These are phyloP conservation scores for Chroicocephalus ridibundus DNA, from an alignment of 2,113 vertebrate genomes.

Conservation along the genomic window DNA sequence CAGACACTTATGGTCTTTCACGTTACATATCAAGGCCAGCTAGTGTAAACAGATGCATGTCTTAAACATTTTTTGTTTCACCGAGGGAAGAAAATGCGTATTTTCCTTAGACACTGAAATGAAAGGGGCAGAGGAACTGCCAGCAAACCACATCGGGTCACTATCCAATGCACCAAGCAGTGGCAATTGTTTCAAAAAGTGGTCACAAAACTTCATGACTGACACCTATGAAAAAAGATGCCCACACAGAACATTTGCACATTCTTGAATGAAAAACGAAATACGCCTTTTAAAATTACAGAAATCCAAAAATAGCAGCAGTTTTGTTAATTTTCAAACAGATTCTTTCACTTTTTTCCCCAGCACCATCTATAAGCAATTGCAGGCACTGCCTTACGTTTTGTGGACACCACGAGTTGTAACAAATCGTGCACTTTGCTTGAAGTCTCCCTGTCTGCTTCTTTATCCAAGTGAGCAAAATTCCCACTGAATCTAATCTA, in stretches of 20 bases:
- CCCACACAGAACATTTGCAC: neutral
- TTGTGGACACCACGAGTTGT: too few relatives aligned
- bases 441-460: neutral
- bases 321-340: neutral
- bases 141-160: neutral
- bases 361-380: neutral
- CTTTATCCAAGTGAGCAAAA: neutral
- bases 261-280: neutral
- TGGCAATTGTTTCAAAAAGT: neutral
- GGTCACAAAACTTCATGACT: neutral
- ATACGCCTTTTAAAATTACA: neutral
- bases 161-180: neutral
- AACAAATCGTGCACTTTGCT: neutral
- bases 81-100: neutral
- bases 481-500: neutral
- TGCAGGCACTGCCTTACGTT: neutral
- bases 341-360: neutral
- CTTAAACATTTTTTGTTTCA: neutral
- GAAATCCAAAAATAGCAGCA: neutral
- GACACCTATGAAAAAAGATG: neutral
- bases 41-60: neutral
- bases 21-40: accelerated
- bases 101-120: neutral
- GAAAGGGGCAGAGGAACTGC: neutral
- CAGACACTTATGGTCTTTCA: accelerated